Evolutionary conservation across 37 sponge, comb jelly and placozoan species (phyloP).

Genomic region (Amphimedon queenslandica): DNA sequence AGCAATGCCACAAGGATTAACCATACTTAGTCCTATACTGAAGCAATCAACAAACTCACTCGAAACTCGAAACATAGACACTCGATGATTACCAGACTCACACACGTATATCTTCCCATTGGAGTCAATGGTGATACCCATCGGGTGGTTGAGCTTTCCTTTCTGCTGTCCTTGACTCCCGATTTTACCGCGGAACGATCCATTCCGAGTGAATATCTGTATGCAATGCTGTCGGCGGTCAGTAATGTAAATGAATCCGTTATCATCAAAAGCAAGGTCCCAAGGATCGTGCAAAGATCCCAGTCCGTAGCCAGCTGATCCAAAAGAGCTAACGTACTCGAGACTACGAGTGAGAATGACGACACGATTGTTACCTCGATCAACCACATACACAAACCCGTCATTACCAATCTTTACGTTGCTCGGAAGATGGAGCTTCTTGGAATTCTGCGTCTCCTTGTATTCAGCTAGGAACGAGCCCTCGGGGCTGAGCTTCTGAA

Average conservation of each 20-base stretch:
- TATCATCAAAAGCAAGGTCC: slow-evolving; percentile 52
- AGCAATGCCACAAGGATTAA: slow-evolving; percentile 40
- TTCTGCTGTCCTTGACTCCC: slow-evolving; percentile 54
- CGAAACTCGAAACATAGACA: slow-evolving; percentile 45
- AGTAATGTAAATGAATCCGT: slow-evolving; percentile 37
- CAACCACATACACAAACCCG: slow-evolving; percentile 36
- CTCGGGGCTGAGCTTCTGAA: slow-evolving; percentile 41
- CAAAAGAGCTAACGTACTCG: slow-evolving; percentile 18
- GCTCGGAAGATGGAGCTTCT: slow-evolving; percentile 24
- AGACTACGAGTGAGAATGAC: slow-evolving; percentile 25
- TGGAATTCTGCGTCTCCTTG: slow-evolving; percentile 3
- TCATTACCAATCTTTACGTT: slow-evolving; percentile 32
- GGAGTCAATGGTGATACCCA: slow-evolving; percentile 49
- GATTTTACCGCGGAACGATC: slow-evolving; percentile 42
- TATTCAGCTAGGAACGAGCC: slow-evolving; percentile 25
- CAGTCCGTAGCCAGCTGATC: slow-evolving; percentile 4
- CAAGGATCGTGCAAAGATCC: slow-evolving; percentile 36
- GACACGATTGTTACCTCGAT: slow-evolving; percentile 47
- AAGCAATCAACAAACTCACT: slow-evolving; percentile 66
- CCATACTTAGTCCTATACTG: slow-evolving; percentile 56
- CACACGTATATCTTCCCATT: slow-evolving; percentile 49
- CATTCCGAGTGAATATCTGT: slow-evolving; percentile 22
- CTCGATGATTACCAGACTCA: slow-evolving; percentile 51
- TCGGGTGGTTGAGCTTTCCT: slow-evolving; percentile 44
- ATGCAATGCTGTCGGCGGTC: slow-evolving; percentile 44